A percentile compares a stretch with the other conserved stretches of the same genome.
These are phyloP conservation scores for Dinothrombium tinctorium DNA, from an alignment of 1,140 invertebrate genomes.

Conservation along the genomic window DNA sequence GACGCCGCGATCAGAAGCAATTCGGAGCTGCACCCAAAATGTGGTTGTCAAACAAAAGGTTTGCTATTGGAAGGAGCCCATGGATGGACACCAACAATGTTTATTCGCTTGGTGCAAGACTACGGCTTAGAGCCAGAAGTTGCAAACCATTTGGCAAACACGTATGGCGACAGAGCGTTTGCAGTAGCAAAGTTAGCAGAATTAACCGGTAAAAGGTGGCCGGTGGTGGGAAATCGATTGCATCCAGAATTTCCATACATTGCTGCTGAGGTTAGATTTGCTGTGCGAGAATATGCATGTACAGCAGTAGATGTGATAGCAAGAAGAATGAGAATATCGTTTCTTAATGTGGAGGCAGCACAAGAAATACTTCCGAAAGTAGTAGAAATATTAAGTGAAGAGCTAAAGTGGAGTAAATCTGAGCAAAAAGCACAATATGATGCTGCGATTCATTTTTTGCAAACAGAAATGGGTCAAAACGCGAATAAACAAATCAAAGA, in stretches of 20 bases:
- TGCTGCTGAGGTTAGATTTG: slow-evolving; percentile 86
- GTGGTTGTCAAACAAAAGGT: slow-evolving; percentile 54
- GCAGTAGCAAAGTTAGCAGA: slow-evolving; percentile 85
- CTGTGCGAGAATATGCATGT: slow-evolving; percentile 81
- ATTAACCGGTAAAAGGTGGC: slow-evolving; percentile 84
- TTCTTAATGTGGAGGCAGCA: slow-evolving; percentile 80
- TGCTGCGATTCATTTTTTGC: slow-evolving; percentile 53
- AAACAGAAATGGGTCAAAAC: slow-evolving; percentile 86
- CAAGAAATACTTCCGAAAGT: slow-evolving; percentile 78
- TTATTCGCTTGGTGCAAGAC: slow-evolving; percentile 78
- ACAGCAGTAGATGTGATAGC: slow-evolving; percentile 92
- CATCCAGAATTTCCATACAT: slow-evolving; percentile 97
- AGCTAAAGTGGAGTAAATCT: slow-evolving; percentile 68
- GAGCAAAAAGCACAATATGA: slow-evolving; percentile 57
- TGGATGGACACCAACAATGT: slow-evolving; percentile 90
- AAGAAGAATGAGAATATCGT: slow-evolving; percentile 67
- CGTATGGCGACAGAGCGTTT: slow-evolving; percentile 93
- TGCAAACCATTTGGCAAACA: slow-evolving; percentile 81
- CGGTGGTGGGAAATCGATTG: slow-evolving; percentile 76
- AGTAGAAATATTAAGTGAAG: slow-evolving; percentile 85
- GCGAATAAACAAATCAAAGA: slow-evolving; percentile 62
- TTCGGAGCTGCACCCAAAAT: slow-evolving; percentile 32
- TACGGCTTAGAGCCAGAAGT: slow-evolving; percentile 39
- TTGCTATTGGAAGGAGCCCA: slow-evolving; percentile 82
- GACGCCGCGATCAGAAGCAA: slow-evolving; percentile 51